A percentile compares a stretch with the other conserved stretches of the same genome.
These are phyloP conservation scores for Dascyllus trimaculatus DNA, from an alignment of 2,113 vertebrate species.

Conservation along the genomic window DNA sequence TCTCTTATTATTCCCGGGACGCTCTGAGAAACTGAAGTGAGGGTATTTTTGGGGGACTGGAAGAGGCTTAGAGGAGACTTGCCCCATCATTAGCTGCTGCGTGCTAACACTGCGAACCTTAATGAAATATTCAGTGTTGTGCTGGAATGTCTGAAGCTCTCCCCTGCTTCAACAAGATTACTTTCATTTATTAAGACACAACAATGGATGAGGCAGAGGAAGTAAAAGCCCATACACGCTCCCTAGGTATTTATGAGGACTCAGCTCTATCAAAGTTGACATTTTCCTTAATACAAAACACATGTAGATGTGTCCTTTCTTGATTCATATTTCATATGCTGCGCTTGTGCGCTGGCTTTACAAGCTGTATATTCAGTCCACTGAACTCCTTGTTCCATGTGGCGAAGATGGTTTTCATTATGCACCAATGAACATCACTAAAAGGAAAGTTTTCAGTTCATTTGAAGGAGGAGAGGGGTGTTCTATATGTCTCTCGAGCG, in stretches of 20 bases:
- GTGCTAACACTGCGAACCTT: conserved; percentile 49
- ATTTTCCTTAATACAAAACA: conserved; percentile 54
- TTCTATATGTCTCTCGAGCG: neutral
- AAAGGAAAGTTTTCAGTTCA: conserved; percentile 66
- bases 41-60: conserved; percentile 22
- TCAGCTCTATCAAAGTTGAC: conserved; percentile 51
- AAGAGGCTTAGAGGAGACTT: conserved; percentile 18
- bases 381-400: conserved; percentile 63
- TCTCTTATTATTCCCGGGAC: conserved; percentile 34
- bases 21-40: conserved; percentile 20
- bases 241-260: conserved; percentile 53
- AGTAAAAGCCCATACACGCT: conserved; percentile 53
- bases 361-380: conserved; percentile 63
- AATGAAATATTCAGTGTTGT: conserved; percentile 76
- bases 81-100: conserved; percentile 58
- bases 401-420: conserved; percentile 51
- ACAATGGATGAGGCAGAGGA: conserved; percentile 39
- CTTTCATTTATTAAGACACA: conserved; percentile 72
- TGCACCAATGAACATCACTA: conserved; percentile 61
- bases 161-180: conserved; percentile 50
- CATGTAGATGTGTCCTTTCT: conserved; percentile 52
- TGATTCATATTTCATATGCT: conserved; percentile 72
- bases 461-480: conserved; percentile 33
- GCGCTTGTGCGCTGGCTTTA: conserved; percentile 38
- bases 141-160: conserved; percentile 57